Percentiles rank a stretch among this genome's conserved stretches.
These are phyloP conservation scores for Polydrusus tereticollis DNA, from an alignment of 2,888 invertebrate genomes.

Conservation along the genomic window DNA sequence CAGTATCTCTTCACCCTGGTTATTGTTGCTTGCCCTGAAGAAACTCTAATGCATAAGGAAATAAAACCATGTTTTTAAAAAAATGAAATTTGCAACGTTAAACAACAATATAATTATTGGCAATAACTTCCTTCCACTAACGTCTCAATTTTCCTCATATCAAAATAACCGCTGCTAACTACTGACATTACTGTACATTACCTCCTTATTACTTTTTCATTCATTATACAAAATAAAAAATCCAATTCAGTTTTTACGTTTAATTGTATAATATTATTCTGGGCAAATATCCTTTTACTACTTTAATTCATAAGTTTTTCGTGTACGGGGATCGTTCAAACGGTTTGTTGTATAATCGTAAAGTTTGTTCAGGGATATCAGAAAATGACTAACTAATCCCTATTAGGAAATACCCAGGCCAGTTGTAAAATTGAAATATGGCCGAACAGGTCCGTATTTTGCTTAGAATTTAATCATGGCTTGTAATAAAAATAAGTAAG, in stretches of 20 bases:
- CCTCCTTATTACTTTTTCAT: constrained; percentile 39
- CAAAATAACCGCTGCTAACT: constrained; percentile 16
- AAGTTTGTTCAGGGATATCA: too few species aligned
- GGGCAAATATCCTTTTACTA: constrained; percentile 30
- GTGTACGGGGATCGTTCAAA: neutral
- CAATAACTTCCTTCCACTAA: neutral
- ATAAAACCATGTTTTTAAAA: too few species aligned
- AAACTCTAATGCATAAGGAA: too few species aligned
- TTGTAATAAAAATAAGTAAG: too few species aligned
- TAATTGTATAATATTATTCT: constrained; percentile 27
- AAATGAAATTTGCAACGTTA: neutral
- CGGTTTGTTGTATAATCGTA: too few species aligned
- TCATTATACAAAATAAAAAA: constrained; percentile 35
- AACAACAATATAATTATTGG: neutral
- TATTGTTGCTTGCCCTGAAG: too few species aligned
- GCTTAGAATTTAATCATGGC: too few species aligned
- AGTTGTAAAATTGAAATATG: too few species aligned
- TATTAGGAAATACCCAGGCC: too few species aligned
- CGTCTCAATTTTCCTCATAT: constrained; percentile 2
- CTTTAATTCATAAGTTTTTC: constrained; percentile 23
- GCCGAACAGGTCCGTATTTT: too few species aligned
- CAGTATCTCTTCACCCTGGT: too few species aligned
- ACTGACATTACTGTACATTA: constrained; percentile 19
- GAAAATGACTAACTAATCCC: too few species aligned
- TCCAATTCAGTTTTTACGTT: constrained; percentile 9